Base-by-base conservation (phyloP, 2,113 vertebrate genomes). In the Oryzias javanicus region DNA sequence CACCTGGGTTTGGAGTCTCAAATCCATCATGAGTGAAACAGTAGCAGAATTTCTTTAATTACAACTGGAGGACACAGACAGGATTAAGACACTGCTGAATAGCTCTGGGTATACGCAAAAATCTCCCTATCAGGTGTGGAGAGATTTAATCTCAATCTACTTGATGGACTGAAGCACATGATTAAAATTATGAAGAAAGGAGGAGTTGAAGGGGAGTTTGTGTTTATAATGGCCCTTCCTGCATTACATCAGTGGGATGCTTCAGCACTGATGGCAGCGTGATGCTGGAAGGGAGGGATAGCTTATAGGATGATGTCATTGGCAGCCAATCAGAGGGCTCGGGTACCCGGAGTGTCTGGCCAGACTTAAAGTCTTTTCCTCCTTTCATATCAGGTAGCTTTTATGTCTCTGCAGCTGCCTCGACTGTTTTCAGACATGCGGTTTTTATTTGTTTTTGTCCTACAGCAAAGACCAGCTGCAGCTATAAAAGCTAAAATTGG, bases 221-320 rank as follows among this genome's bases (percentile, higher is more conserved):
- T 5, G 63, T 60, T 65, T 59, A 45, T 78, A 62, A 53, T 15
- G 61, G 55, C 61, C 80, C 83, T 85, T 76, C 76, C 80, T 76
- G 74, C 80, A 90, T 92, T 80, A 90, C 89, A 81, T 91, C 90
- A 91, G 79, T 81, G 72, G 78, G 79, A 91, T 90, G 84, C 83
- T 80, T 91, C 62, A 20, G 77, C 78, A 76, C 86, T 91, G 90
- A 91, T 90, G 83, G 85, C 85, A 91, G 85, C 19, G 76, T 60
- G 16, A 1, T 25, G 25, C 29, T 72, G 82, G 76, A 80, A 76
- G 66, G 79, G 55, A 68, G 68, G 70, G 51, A 51, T n/a, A 40
- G 63, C 67, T 69, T 65, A 25, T 4, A 61, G 70, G 72, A 86
- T 90, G 87, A 92, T 86, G 85, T 91, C 89, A 91, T 76, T 61